Percentiles rank a stretch among this genome's conserved stretches.
phyloP scores from a whole-genome alignment of 64 coral and sea anemone species.

The Montipora capricornis region DNA sequence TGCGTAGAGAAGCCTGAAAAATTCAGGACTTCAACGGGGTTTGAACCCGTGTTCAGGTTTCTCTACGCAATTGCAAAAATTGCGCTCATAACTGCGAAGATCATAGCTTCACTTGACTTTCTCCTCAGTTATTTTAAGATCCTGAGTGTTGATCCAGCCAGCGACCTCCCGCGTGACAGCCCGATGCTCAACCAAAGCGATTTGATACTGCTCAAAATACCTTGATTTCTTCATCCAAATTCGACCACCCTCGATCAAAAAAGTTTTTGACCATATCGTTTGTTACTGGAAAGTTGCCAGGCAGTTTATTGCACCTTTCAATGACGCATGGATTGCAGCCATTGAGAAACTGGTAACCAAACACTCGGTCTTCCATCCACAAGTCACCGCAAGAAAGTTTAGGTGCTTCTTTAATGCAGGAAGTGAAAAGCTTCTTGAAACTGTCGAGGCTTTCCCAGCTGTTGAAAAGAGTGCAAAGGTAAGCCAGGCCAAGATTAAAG shows the following conservation, averaged over 20 bases:
- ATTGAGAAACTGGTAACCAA: constrained; percentile 92
- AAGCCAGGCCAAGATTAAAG: constrained; percentile 69
- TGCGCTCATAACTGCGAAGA: no score
- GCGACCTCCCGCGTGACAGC: no score
- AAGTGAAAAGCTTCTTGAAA: constrained; percentile 72
- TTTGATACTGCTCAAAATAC: constrained; percentile 3
- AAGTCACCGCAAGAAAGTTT: constrained; percentile 57
- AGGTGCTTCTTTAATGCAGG: constrained; percentile 39
- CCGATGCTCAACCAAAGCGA: no score
- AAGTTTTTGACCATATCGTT: constrained; percentile 64
- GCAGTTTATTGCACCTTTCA: constrained; percentile 75
- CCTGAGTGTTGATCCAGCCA: no score
- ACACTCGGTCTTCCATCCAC: constrained; percentile 88
- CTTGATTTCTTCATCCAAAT: constrained; percentile 74
- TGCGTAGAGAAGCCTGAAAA: no score
- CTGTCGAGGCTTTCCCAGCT: constrained; percentile 81
- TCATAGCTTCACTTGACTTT: no score
- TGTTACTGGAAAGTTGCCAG: constrained; percentile 78
- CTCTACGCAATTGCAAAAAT: no score
- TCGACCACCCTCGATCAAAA: constrained; percentile 78
- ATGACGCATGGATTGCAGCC: constrained; percentile 86
- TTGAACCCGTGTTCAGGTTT: no score
- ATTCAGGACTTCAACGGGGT: no score
- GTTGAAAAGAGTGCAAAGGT: constrained; percentile 62
- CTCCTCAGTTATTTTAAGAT: no score